Evolutionary conservation across 2,888 invertebrate species (phyloP).

Genomic region (Mesoligia furuncula): DNA sequence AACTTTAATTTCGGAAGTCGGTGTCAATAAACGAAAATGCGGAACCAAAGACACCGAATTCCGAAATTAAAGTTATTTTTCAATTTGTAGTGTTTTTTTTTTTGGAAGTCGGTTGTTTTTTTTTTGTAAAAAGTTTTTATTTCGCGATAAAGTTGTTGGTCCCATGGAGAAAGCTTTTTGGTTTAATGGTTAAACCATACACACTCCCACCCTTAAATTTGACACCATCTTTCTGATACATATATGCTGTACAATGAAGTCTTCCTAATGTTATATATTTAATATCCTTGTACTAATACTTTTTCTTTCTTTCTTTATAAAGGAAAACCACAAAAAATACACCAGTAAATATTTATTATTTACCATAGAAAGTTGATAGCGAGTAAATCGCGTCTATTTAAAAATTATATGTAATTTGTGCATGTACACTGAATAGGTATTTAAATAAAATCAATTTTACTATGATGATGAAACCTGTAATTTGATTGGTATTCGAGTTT

Average conservation of each 20-base stretch:
- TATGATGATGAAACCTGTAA: slow-evolving; percentile 8
- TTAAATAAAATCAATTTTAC: slow-evolving; percentile 59
- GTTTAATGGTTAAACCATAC: not conserved
- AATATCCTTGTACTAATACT: not conserved
- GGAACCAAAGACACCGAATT: too few relatives aligned
- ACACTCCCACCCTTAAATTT: not conserved
- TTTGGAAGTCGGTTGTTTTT: too few relatives aligned
- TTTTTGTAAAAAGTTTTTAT: too few relatives aligned
- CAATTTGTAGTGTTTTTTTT: too few relatives aligned
- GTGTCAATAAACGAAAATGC: too few relatives aligned
- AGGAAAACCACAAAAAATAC: slow-evolving; percentile 32
- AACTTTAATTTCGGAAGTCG: too few relatives aligned
- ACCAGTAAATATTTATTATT: slow-evolving; percentile 33
- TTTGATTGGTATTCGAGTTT: slow-evolving; percentile 30
- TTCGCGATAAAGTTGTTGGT: too few relatives aligned
- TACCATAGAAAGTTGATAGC: slow-evolving; percentile 23
- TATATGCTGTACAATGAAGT: slow-evolving; percentile 16
- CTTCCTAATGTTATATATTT: slow-evolving; percentile 18
- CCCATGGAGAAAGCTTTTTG: too few relatives aligned
- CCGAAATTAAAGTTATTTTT: too few relatives aligned
- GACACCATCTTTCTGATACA: not conserved
- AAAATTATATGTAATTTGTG: slow-evolving; percentile 47
- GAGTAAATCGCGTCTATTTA: slow-evolving; percentile 26
- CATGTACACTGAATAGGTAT: slow-evolving; percentile 55
- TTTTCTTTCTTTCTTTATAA: too few relatives aligned